Evolutionary conservation across 1,140 invertebrate species (phyloP).

Genomic region (Drosophila ohnishii): DNA sequence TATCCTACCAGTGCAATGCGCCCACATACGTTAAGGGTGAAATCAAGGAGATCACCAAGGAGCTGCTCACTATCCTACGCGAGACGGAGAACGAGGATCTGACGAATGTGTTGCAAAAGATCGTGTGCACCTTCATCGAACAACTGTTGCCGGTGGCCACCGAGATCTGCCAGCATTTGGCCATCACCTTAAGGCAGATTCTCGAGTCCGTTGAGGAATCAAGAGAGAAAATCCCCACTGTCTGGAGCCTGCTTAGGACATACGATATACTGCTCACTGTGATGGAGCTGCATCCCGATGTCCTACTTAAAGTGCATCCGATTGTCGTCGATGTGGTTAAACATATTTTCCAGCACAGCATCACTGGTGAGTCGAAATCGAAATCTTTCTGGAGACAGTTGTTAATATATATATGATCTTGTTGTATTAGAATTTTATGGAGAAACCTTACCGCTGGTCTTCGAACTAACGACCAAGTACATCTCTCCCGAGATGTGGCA

Average conservation of each 20-base stretch:
- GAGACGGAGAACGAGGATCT: conserved; percentile 99
- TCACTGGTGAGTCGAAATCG: conserved; percentile 87
- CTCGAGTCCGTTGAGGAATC: conserved; percentile 93
- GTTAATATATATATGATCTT: not conserved
- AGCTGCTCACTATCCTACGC: conserved; percentile 94
- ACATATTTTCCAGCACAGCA: conserved; percentile 92
- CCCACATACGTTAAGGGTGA: conserved; percentile 93
- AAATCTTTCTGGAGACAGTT: no score
- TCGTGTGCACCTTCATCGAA: conserved; percentile 95
- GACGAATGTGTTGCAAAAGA: conserved; percentile 96
- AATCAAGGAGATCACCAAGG: conserved; percentile 91
- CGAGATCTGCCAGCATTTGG: conserved; percentile 97
- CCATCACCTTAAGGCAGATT: conserved; percentile 93
- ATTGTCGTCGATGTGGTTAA: conserved; percentile 96
- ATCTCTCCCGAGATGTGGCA: conserved; percentile 98
- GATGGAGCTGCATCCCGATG: conserved; percentile 95
- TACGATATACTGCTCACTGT: conserved; percentile 97
- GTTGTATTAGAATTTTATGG: conserved; percentile 94
- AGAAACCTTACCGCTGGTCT: conserved; percentile 96
- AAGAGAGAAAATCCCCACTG: conserved; percentile 98
- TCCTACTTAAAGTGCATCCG: conserved; percentile 94
- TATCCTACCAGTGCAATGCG: conserved; percentile 92
- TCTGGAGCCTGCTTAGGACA: conserved; percentile 97
- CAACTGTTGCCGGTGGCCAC: conserved; percentile 96
- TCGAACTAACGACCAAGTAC: conserved; percentile 93